phyloP scores from a whole-genome alignment of 2,797 vertebrate species.

The Meriones psammophilus region DNA sequence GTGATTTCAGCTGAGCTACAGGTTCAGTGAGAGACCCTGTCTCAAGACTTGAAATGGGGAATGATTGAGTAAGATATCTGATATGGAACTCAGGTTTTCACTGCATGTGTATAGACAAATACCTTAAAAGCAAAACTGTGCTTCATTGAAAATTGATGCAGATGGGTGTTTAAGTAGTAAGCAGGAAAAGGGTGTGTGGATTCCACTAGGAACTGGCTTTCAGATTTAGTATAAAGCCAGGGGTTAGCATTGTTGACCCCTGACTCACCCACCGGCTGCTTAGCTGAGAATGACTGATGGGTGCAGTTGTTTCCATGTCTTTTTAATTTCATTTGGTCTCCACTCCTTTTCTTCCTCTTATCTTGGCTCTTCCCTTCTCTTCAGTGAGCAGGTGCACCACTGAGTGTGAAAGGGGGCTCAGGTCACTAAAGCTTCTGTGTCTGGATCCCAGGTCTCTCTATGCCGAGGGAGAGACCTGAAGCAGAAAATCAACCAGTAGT shows the following conservation, averaged over 20 bases:
- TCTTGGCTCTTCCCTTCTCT: not conserved
- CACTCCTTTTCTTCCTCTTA: constrained; percentile 7
- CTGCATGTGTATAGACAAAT: not conserved
- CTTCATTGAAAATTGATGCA: constrained; percentile 51
- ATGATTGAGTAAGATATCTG: not conserved
- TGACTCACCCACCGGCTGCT: constrained; percentile 52
- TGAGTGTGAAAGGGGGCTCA: constrained; percentile 21
- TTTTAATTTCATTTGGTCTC: constrained; percentile 50
- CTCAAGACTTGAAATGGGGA: not conserved
- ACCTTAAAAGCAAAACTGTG: constrained; percentile 62
- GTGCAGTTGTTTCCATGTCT: constrained; percentile 53
- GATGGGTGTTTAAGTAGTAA: constrained; percentile 62
- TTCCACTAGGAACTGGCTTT: constrained; percentile 64
- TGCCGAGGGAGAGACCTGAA: constrained; percentile 6
- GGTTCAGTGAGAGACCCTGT: not conserved
- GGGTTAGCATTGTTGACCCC: constrained; percentile 69
- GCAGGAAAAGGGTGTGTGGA: constrained; percentile 45
- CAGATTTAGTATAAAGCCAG: constrained; percentile 55
- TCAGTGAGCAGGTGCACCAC: not conserved
- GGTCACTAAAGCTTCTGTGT: constrained; percentile 32
- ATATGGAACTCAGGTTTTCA: not conserved
- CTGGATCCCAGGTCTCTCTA: constrained; percentile 23
- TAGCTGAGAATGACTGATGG: constrained; percentile 52
- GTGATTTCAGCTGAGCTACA: not conserved
- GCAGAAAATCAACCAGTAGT: not conserved